Conservation (phyloP, 2,797 vertebrate genomes). For the Karalla daura region DNA sequence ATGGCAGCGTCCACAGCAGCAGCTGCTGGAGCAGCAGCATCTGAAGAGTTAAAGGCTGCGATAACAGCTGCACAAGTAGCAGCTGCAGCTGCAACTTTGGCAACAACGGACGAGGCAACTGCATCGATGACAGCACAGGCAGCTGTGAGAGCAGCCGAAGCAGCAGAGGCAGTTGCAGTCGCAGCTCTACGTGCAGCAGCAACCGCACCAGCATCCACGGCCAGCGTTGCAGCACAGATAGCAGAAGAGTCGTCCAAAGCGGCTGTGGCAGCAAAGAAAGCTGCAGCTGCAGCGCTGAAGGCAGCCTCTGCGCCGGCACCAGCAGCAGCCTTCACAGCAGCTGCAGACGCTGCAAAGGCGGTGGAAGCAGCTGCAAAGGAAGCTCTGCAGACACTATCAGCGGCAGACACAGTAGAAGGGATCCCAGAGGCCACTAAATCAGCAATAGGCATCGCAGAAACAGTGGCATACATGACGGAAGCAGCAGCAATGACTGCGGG, state of each 20-base stretch:
- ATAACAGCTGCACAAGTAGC: neutral
- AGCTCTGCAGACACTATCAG: neutral
- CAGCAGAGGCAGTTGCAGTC: conserved; percentile 12
- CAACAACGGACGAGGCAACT: neutral
- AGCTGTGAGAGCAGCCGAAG: neutral
- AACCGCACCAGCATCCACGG: neutral
- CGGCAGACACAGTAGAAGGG: neutral
- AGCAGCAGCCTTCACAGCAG: neutral
- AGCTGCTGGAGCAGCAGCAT: neutral
- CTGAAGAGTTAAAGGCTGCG: neutral
- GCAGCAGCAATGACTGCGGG: conserved; percentile 5
- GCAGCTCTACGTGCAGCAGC: neutral
- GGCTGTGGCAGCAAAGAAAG: neutral
- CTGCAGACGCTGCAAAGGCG: neutral
- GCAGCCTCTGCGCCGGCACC: neutral
- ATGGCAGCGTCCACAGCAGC: conserved; percentile 12
- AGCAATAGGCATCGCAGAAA: neutral
- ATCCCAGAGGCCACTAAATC: neutral
- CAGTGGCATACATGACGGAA: neutral
- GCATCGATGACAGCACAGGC: neutral
- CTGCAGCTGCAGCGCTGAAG: conserved; percentile 2
- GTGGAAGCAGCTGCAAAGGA: neutral
- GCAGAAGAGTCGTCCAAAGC: neutral
- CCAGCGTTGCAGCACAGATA: neutral
- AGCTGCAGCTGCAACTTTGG: neutral